These are phyloP conservation scores for Carcina quercana DNA, from an alignment of 2,888 invertebrate species.

Conservation along the genomic window DNA sequence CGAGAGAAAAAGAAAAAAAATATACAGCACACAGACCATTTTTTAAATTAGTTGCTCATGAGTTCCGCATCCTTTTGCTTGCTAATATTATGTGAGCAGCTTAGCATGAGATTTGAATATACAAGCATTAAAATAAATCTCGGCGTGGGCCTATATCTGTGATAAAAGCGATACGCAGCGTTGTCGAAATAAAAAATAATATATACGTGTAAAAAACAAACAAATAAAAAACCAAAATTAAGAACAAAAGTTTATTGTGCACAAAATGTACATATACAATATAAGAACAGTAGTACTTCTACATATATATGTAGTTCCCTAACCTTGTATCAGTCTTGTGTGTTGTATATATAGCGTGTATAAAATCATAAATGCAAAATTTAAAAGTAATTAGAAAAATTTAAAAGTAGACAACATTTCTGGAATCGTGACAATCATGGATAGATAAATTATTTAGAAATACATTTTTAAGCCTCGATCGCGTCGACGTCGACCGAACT, in stretches of 20 bases:
- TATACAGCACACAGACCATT: constrained; percentile 1
- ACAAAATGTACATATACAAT: constrained; percentile 62
- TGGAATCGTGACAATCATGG: constrained; percentile 16
- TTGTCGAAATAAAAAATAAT: constrained; percentile 42
- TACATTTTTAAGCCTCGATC: too few relatives aligned
- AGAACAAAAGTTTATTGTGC: constrained; percentile 54
- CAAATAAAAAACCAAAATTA: constrained; percentile 51
- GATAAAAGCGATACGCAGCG: constrained; percentile 18
- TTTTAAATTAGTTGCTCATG: not conserved
- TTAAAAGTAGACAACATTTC: constrained; percentile 24
- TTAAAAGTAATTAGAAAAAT: constrained; percentile 50
- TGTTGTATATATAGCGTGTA: constrained; percentile 70
- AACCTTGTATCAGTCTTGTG: constrained; percentile 71
- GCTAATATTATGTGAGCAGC: constrained; percentile 13
- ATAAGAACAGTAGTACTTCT: constrained; percentile 43
- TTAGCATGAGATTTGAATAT: constrained; percentile 1
- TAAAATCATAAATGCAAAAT: constrained; percentile 65
- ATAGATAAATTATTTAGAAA: constrained; percentile 22
- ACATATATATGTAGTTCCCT: too few relatives aligned
- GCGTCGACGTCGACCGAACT: constrained; percentile 35
- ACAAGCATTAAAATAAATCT: not conserved
- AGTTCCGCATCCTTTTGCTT: constrained; percentile 18
- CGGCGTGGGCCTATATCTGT: not conserved
- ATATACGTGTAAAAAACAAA: constrained; percentile 27
- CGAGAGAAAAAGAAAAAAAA: constrained; percentile 34